Evolutionary conservation across 2,888 invertebrate species (phyloP).

Genomic region (Boloria selene): DNA sequence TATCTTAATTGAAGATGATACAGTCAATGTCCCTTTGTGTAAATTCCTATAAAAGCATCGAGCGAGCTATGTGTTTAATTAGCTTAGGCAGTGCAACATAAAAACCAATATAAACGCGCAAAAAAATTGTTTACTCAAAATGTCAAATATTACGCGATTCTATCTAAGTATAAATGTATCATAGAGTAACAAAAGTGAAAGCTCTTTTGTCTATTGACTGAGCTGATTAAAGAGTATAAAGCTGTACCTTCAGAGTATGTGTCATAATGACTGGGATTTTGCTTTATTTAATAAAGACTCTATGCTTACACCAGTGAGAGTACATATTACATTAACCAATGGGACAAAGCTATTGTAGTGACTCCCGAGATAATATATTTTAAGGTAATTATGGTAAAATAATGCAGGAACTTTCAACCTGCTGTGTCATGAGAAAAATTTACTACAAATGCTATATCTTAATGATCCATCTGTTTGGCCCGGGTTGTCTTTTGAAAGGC

Average conservation of each 20-base stretch:
- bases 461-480: too few species aligned
- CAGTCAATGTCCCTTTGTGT: too few species aligned
- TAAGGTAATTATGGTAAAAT: slow-evolving; percentile 28
- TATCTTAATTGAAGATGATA: too few species aligned
- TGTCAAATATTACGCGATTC: too few species aligned
- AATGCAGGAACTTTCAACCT: slow-evolving; percentile 20
- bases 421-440: slow-evolving; percentile 7
- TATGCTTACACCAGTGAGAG: slow-evolving; percentile 21
- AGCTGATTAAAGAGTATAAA: slow-evolving; percentile 12
- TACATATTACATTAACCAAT: slow-evolving; percentile 23
- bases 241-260: slow-evolving; percentile 13
- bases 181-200: not conserved
- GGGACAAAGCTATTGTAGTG: slow-evolving; percentile 12
- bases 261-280: slow-evolving; percentile 17
- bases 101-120: too few species aligned
- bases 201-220: not conserved
- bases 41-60: too few species aligned
- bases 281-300: slow-evolving; percentile 23
- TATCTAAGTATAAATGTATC: not conserved
- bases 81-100: too few species aligned
- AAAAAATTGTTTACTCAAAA: too few species aligned
- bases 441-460: too few species aligned
- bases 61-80: too few species aligned
- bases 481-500: too few species aligned
- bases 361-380: slow-evolving; percentile 23